phyloP scores from a whole-genome alignment of 2,797 vertebrate genomes.

The Artibeus lituratus region DNA sequence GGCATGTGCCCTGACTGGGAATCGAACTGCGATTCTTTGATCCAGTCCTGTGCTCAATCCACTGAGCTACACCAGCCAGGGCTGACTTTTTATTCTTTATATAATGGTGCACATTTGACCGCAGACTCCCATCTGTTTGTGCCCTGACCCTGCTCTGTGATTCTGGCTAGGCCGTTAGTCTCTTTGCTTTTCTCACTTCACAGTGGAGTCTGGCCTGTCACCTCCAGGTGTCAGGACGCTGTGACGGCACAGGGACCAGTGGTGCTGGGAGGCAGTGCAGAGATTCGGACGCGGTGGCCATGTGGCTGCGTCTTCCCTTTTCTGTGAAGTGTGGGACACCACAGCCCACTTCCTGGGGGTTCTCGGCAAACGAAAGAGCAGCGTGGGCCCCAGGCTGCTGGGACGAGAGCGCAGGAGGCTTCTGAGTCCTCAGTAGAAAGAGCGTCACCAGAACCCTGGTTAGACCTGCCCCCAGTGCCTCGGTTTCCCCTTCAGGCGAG shows the following conservation, averaged over 20 bases:
- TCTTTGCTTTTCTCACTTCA: background rate
- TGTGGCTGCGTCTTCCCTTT: background rate
- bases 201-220: background rate
- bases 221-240: no score
- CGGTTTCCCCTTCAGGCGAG: background rate
- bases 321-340: background rate
- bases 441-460: background rate
- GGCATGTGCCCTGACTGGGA: no score
- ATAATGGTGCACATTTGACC: no score
- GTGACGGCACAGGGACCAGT: background rate
- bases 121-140: no score
- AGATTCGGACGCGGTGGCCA: background rate
- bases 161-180: background rate
- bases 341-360: background rate
- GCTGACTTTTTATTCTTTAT: background rate
- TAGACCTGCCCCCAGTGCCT: background rate
- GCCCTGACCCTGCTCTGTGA: background rate
- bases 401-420: fast-evolving
- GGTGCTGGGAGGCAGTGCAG: background rate
- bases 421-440: background rate
- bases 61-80: no score
- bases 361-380: background rate
- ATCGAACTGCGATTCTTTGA: no score
- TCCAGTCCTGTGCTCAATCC: no score
- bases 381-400: background rate